Evolutionary conservation across 1,140 invertebrate species (phyloP).

Genomic region (Leptopilina clavipes): DNA sequence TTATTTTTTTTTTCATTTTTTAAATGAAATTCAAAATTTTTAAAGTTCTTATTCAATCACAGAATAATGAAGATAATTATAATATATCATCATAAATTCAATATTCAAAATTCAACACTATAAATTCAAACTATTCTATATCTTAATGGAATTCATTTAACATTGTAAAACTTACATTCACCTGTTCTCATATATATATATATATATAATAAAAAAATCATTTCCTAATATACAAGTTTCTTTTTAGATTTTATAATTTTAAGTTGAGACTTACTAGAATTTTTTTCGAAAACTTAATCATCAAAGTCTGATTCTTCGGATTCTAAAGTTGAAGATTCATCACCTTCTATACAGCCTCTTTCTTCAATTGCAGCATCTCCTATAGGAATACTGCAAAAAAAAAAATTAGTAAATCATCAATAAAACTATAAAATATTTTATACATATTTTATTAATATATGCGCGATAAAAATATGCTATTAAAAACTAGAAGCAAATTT

Average conservation of each 20-base stretch:
- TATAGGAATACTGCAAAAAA: slow-evolving; percentile 58
- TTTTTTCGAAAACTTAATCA: slow-evolving; percentile 42
- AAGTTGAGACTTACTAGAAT: not conserved
- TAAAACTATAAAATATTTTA: not conserved
- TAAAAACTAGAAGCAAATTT: not conserved
- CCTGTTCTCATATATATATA: not conserved
- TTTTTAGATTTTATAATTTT: not conserved
- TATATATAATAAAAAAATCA: not conserved
- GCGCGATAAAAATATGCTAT: not conserved
- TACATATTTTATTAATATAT: too few species aligned
- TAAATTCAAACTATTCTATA: not conserved
- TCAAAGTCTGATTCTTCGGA: slow-evolving; percentile 62
- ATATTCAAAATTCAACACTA: not conserved
- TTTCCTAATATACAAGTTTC: not conserved
- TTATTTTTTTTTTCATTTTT: not conserved
- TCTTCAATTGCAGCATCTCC: slow-evolving; percentile 53
- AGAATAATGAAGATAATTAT: not conserved
- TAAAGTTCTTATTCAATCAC: not conserved
- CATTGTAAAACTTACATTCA: not conserved
- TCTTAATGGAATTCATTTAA: slow-evolving; percentile 3
- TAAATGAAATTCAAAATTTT: not conserved
- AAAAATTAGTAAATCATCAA: slow-evolving; percentile 30
- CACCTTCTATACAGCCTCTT: slow-evolving; percentile 53
- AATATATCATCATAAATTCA: slow-evolving; percentile 3
- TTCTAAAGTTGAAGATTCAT: slow-evolving; percentile 58